A percentile compares a stretch with the other conserved stretches of the same genome.
phyloP scores from a whole-genome alignment of 2,113 vertebrate genomes.

The Azemiops feae region DNA sequence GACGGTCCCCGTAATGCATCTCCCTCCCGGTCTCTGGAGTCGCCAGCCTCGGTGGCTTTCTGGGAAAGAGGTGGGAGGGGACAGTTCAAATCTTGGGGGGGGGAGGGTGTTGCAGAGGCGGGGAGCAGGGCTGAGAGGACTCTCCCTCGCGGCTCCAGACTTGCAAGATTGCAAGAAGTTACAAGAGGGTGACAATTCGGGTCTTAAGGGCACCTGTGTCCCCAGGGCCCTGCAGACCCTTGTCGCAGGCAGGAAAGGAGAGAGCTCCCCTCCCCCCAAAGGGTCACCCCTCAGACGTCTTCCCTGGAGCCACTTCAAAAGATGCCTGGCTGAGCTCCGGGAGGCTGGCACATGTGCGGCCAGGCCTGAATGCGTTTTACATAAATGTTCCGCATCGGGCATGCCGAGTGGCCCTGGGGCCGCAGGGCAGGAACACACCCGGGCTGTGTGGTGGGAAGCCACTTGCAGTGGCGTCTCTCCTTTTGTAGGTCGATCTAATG shows the following conservation, averaged over 20 bases:
- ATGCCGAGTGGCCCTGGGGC: not conserved
- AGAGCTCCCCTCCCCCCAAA: not conserved
- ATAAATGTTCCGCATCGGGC: not conserved
- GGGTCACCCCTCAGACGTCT: not conserved
- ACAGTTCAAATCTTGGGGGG: not conserved
- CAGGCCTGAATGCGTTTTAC: not conserved
- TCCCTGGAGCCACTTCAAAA: not conserved
- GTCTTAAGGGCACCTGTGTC: not conserved
- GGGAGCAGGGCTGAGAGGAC: not conserved
- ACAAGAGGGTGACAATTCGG: not conserved
- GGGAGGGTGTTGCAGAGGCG: not conserved
- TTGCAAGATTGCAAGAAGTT: not conserved
- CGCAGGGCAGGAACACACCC: constrained; percentile 19
- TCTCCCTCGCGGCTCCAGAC: not conserved
- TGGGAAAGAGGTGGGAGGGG: not conserved
- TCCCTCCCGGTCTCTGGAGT: not conserved
- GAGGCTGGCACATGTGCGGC: not conserved
- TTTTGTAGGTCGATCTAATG: constrained; percentile 74
- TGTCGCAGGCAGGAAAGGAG: not conserved
- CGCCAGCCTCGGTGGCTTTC: not conserved
- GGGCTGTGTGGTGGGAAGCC: constrained; percentile 47
- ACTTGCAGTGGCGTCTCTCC: constrained; percentile 64
- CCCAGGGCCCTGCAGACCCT: not conserved
- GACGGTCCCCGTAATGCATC: not conserved
- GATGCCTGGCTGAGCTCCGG: not conserved